Conservation (phyloP, 2,888 invertebrate species). For the Sclerodermus sp. region DNA sequence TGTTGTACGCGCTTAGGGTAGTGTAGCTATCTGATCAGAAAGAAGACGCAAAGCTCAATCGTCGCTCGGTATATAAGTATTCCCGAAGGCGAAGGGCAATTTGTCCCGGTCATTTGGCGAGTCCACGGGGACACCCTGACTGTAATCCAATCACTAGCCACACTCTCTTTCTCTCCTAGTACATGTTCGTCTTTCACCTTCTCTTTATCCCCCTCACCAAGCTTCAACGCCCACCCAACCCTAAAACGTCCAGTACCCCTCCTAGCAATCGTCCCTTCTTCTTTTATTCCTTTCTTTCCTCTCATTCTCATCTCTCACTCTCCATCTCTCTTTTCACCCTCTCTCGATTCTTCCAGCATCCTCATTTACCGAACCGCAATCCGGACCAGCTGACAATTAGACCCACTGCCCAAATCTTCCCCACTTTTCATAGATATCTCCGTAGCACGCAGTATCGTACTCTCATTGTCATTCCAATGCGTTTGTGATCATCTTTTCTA, state of each 20-base stretch:
- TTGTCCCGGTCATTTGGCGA: conserved; percentile 59
- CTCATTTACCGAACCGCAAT: conserved; percentile 41
- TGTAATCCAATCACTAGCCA: conserved; percentile 59
- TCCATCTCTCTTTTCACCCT: conserved; percentile 11
- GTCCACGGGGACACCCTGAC: conserved; percentile 57
- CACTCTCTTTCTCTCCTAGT: conserved; percentile 41
- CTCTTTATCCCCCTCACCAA: conserved; percentile 2
- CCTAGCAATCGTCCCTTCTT: background rate
- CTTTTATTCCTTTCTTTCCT: conserved; percentile 12
- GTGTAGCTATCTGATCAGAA: background rate
- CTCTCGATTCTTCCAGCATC: conserved; percentile 12
- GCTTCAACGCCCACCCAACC: conserved; percentile 3
- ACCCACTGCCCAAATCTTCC: conserved; percentile 3
- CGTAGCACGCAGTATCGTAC: too few relatives aligned
- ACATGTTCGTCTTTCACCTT: background rate
- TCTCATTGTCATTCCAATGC: too few relatives aligned
- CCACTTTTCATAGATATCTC: too few relatives aligned
- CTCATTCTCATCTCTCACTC: conserved; percentile 6
- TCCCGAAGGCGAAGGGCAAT: conserved; percentile 59
- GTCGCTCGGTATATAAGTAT: conserved; percentile 55
- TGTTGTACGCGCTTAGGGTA: background rate
- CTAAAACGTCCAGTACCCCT: background rate
- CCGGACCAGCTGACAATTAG: conserved; percentile 34
- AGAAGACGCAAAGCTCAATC: conserved; percentile 27
- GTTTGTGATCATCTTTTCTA: too few relatives aligned